Conservation (phyloP, 2,888 invertebrate species). For the Parnassius glacialis region DNA sequence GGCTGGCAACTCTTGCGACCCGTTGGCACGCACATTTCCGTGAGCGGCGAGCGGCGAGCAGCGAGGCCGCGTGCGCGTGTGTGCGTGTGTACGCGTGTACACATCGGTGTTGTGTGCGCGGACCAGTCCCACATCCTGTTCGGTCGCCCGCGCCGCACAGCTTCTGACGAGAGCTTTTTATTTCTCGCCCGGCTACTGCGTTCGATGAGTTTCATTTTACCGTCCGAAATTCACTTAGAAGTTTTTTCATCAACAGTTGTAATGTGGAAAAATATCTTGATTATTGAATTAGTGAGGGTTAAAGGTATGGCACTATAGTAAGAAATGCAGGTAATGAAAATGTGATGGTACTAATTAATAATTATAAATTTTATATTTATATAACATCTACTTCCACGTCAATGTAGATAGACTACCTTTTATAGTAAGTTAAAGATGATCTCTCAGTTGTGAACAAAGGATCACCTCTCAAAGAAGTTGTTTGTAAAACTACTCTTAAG, state of each 20-base stretch:
- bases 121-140: slow-evolving; percentile 82
- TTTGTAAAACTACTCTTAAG: slow-evolving; percentile 41
- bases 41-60: slow-evolving; percentile 68
- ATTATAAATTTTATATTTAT: no score
- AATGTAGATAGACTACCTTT: no score
- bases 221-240: slow-evolving; percentile 12
- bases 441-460: no score
- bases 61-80: slow-evolving; percentile 66
- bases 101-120: slow-evolving; percentile 54
- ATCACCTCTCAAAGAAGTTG: no score
- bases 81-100: slow-evolving; percentile 41
- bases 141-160: slow-evolving; percentile 67
- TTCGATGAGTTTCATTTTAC: slow-evolving; percentile 46
- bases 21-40: slow-evolving; percentile 74
- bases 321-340: no score
- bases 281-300: no score
- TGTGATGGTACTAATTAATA: no score
- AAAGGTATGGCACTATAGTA: no score
- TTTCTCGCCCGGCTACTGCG: slow-evolving; percentile 65
- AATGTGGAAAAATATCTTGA: no score
- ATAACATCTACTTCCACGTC: no score
- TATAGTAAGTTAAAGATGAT: no score
- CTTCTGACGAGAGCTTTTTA: slow-evolving; percentile 77
- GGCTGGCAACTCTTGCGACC: slow-evolving; percentile 29
- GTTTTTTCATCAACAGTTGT: neutral